Evolutionary conservation across 2,888 invertebrate genomes (phyloP).

Genomic region (Hirtodrosophila confusa): DNA sequence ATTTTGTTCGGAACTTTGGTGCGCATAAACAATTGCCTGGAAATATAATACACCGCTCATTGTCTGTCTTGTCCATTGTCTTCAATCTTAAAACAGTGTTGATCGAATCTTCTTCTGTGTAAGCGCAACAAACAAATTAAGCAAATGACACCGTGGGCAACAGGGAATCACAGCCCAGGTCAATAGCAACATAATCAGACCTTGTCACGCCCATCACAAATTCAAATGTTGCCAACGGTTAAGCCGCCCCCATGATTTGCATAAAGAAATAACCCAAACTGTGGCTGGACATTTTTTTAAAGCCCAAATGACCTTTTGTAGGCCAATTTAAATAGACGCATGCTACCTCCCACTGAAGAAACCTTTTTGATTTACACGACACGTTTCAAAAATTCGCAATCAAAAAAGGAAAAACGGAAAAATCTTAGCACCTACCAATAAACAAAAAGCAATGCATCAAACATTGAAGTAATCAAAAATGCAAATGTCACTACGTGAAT

Average conservation of each 20-base stretch:
- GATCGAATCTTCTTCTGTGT: slow-evolving; percentile 42
- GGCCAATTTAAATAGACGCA: slow-evolving; percentile 32
- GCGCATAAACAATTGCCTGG: slow-evolving; percentile 56
- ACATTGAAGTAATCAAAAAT: slow-evolving; percentile 73
- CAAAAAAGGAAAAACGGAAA: slow-evolving; percentile 3
- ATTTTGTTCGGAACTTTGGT: slow-evolving; percentile 33
- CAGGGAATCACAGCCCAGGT: slow-evolving; percentile 14
- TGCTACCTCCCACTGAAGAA: slow-evolving; percentile 3
- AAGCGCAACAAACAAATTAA: slow-evolving; percentile 50
- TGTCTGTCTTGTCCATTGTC: slow-evolving; percentile 32
- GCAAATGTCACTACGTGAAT: slow-evolving; percentile 69
- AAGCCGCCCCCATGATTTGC: slow-evolving; percentile 55
- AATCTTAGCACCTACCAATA: slow-evolving; percentile 31
- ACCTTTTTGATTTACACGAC: slow-evolving; percentile 64
- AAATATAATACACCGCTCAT: slow-evolving; percentile 52
- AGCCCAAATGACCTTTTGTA: slow-evolving; percentile 54
- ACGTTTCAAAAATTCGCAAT: slow-evolving; percentile 51
- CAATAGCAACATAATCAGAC: slow-evolving; percentile 38
- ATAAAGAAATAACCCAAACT: slow-evolving; percentile 61
- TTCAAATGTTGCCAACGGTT: slow-evolving; percentile 11
- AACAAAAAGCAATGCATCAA: slow-evolving; percentile 54
- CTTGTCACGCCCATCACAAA: slow-evolving; percentile 35
- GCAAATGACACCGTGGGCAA: slow-evolving; percentile 50
- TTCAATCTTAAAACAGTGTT: slow-evolving; percentile 28
- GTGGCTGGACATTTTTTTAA: slow-evolving; percentile 35